phyloP scores from a whole-genome alignment of 2,888 invertebrate species.

The Drosophila paramelanica region DNA sequence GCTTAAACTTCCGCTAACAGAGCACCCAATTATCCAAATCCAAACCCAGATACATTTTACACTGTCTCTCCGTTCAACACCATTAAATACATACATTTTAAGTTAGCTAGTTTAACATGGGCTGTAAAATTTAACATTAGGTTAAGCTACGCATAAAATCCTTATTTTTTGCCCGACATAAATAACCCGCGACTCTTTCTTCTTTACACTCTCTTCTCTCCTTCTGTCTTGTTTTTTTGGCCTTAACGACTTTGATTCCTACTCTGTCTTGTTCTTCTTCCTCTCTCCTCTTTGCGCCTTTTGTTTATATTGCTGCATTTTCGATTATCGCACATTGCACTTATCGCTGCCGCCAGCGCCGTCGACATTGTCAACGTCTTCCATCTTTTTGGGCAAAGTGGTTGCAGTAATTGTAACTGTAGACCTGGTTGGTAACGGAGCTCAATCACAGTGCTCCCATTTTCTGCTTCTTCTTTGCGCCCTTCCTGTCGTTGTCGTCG shows the following conservation, averaged over 20 bases:
- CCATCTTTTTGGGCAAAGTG: slow-evolving; percentile 35
- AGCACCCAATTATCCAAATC: neutral
- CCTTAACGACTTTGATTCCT: slow-evolving; percentile 26
- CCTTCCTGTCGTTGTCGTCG: neutral
- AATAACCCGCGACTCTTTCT: neutral
- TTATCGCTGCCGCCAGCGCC: slow-evolving; percentile 57
- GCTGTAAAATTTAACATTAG: neutral
- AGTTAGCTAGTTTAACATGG: neutral
- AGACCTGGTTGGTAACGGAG: slow-evolving; percentile 36
- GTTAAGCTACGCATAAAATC: neutral
- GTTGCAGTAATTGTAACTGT: neutral
- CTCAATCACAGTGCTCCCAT: slow-evolving; percentile 56
- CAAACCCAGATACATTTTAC: neutral
- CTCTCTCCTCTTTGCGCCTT: slow-evolving; percentile 33
- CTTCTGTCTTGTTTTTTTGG: neutral
- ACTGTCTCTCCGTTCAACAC: no score
- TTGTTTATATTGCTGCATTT: slow-evolving; percentile 76
- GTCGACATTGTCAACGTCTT: slow-evolving; percentile 63
- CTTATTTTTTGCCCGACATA: slow-evolving; percentile 33
- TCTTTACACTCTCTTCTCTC: neutral
- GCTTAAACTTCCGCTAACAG: slow-evolving; percentile 56
- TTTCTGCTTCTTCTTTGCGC: neutral
- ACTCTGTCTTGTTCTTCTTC: slow-evolving; percentile 23
- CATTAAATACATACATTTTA: neutral
- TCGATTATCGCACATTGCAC: slow-evolving; percentile 75